Evolutionary conservation across 1,140 invertebrate species (phyloP).

Genomic region (Scylla paramamosain): DNA sequence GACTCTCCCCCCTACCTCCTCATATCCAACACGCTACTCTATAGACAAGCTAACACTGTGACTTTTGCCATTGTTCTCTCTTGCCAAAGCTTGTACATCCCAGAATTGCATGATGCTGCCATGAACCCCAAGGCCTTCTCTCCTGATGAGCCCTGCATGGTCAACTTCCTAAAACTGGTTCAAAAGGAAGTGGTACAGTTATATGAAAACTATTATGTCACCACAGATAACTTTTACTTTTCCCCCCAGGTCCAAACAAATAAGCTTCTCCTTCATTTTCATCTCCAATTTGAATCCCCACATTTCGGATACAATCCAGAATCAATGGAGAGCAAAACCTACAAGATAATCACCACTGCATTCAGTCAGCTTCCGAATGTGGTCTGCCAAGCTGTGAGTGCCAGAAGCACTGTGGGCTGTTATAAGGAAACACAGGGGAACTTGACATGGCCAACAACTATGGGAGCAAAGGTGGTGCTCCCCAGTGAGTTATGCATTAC

Average conservation of each 20-base stretch:
- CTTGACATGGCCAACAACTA: conserved; percentile 62
- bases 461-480: conserved; percentile 40
- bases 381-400: background rate
- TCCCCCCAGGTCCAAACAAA: background rate
- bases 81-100: conserved; percentile 14
- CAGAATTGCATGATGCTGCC: conserved; percentile 60
- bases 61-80: conserved; percentile 50
- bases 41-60: background rate
- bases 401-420: conserved; percentile 54
- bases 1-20: conserved; percentile 34
- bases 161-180: too few species aligned
- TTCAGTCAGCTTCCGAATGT: background rate
- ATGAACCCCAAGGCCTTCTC: background rate
- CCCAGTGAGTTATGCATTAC: conserved; percentile 70
- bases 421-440: background rate
- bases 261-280: background rate
- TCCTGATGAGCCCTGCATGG: too few species aligned
- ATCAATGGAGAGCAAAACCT: background rate
- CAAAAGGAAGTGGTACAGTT: too few species aligned
- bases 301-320: background rate
- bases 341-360: background rate
- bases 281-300: background rate
- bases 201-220: too few species aligned
- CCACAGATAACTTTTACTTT: background rate
- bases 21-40: conserved; percentile 59